Base-by-base conservation (phyloP, 2,888 invertebrate genomes). In the Aspidiotus rigidus region DNA sequence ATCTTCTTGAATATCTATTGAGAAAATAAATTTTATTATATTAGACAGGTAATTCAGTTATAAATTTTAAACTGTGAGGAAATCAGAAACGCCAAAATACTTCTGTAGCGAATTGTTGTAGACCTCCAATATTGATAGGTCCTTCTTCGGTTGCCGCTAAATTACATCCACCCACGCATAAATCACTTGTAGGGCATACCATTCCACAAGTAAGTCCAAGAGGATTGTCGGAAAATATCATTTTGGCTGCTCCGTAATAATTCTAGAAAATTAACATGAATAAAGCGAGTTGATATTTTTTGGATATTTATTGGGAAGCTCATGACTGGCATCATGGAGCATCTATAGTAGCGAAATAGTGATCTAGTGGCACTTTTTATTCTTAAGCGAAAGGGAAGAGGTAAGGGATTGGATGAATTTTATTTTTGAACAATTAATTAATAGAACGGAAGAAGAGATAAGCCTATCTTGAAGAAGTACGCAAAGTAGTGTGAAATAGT, bases 131-230 rank as follows among this genome's bases (percentile, higher is more conserved):
- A 77, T 99, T 99, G 75, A 99, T 99, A 0, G 97, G 89, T 0
- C 99, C 99, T 78, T 98, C 97, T 78, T 99, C 99, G 10, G 88
- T 86, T 0, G 96, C 98, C 76, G 92, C 88, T 10, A 99, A 81
- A 79, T 99, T 99, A 79, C 98, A 99, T 0, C 96, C 95, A 0
- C 98, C 98, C 0, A 97, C 97, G 78, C 98, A 99, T 1, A 99
- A 84, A 79, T 99, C 98, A 77, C 95, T 96, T 0, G 98, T 98
- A 2, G 98, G 98, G 74, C 98, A 98, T 28, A 99, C 97, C 98
- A 99, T 99, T 40, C 95, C 95, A 75, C 95, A 95, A 0, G 93
- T 93, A 2, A 96, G 81, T 0, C 95, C 99, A 67, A 98, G 79
- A 0, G 99, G 98, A 78, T 99, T 99, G 77, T 99, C 98, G 0